Percentiles rank a stretch among this genome's conserved stretches.
Conservation (phyloP, 37 sponge, comb jelly and placozoan genomes). For the Oscarella lobularis region DNA sequence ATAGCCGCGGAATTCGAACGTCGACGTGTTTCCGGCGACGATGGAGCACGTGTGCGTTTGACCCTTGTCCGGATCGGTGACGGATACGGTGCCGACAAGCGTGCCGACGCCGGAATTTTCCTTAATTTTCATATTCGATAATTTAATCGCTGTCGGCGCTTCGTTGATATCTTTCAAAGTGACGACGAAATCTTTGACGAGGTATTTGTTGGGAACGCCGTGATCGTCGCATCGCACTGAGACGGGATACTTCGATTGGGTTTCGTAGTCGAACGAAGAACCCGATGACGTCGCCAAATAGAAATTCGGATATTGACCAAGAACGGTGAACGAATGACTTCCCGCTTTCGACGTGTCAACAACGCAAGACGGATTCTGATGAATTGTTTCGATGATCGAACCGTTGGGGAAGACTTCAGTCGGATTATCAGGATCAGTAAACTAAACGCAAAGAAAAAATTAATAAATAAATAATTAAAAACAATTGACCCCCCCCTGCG, state of each 20-base stretch:
- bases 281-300: background rate
- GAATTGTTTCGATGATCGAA: background rate
- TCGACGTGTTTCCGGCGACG: background rate
- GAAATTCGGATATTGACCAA: background rate
- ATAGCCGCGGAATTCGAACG: background rate
- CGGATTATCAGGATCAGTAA: conserved; percentile 1
- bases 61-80: background rate
- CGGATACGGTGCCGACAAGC: background rate
- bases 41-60: background rate
- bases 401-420: background rate
- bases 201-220: background rate
- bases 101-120: background rate
- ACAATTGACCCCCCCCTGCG: background rate
- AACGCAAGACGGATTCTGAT: background rate
- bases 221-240: conserved; percentile 4
- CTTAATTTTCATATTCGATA: background rate
- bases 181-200: background rate
- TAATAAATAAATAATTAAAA: background rate
- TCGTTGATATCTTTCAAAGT: background rate
- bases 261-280: background rate
- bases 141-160: background rate
- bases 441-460: background rate
- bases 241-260: background rate
- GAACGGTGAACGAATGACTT: background rate
- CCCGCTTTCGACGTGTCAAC: background rate